Evolutionary conservation across 2,113 vertebrate species (phyloP).

Genomic region (Trogon melanurus): DNA sequence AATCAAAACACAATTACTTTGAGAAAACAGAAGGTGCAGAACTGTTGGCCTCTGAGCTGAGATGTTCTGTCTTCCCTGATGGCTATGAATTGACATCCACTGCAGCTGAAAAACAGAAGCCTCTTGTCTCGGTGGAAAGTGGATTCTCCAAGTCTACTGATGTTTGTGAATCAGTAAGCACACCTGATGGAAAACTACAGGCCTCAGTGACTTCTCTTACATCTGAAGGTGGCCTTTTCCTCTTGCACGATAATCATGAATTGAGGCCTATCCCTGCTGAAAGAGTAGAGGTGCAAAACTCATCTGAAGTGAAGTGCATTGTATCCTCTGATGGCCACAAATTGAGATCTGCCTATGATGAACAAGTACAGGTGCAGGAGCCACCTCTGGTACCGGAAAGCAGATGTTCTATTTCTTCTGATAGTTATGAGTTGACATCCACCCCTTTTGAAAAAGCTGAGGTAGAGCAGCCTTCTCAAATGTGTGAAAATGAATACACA

Average conservation of each 20-base stretch:
- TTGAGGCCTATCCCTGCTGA: not conserved
- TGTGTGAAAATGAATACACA: not conserved
- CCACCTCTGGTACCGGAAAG: slow-evolving; percentile 40
- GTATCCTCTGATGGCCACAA: slow-evolving; percentile 44
- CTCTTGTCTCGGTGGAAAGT: not conserved
- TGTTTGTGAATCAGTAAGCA: not conserved
- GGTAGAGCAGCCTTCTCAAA: not conserved
- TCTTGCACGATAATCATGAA: not conserved
- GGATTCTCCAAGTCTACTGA: slow-evolving; percentile 43
- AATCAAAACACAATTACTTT: slow-evolving; percentile 24
- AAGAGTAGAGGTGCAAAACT: not conserved
- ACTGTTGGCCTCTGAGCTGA: slow-evolving; percentile 37
- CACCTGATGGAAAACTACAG: not conserved
- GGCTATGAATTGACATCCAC: slow-evolving; percentile 20
- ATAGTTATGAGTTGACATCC: not conserved
- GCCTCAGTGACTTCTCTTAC: slow-evolving; percentile 39
- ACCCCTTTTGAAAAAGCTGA: not conserved
- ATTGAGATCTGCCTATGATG: not conserved
- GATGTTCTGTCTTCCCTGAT: slow-evolving; percentile 2
- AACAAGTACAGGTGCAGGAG: slow-evolving; percentile 1
- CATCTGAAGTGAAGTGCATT: slow-evolving; percentile 58
- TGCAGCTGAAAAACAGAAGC: not conserved
- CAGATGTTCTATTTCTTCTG: slow-evolving; percentile 46
- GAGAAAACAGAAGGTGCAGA: slow-evolving; percentile 3
- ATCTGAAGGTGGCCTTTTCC: slow-evolving; percentile 56